Conservation (phyloP, 2,113 vertebrate species). For the Otis tarda region DNA sequence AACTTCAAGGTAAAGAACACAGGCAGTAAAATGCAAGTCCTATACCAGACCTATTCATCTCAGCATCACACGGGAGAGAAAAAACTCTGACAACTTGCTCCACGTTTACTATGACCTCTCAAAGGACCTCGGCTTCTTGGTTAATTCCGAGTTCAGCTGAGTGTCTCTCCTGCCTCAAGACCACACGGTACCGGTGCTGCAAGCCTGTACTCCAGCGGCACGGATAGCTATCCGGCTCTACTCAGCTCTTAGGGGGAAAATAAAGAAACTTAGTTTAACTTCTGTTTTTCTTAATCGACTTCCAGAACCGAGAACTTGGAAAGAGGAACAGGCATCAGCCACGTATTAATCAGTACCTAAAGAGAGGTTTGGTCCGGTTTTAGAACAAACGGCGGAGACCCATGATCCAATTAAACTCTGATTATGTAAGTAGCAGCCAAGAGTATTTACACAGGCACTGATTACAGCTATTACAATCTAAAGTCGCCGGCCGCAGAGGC, state of each 20-base stretch:
- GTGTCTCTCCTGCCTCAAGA: not conserved
- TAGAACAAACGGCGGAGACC: conserved; percentile 44
- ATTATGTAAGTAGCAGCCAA: conserved; percentile 59
- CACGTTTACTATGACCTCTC: not conserved
- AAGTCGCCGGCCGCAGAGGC: not conserved
- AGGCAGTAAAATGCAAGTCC: not conserved
- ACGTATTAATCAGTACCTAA: not conserved
- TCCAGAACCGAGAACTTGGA: not conserved
- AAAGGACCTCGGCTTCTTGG: not conserved
- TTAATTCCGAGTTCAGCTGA: not conserved
- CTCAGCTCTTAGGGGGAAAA: not conserved
- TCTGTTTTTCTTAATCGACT: not conserved
- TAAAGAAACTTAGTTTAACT: not conserved
- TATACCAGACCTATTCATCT: not conserved
- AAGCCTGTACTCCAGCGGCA: not conserved
- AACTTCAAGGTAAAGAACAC: not conserved
- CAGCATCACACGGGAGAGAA: not conserved
- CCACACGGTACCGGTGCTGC: not conserved
- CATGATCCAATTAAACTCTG: conserved; percentile 56
- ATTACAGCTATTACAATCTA: conserved; percentile 33
- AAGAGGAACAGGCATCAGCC: not conserved
- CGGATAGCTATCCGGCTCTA: not conserved
- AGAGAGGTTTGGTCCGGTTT: conserved; percentile 24
- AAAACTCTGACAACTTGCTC: not conserved
- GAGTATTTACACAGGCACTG: conserved; percentile 39